Percentiles rank a stretch among this genome's conserved stretches.
These are phyloP conservation scores for Aptenodytes forsteri DNA, from an alignment of 2,113 vertebrate species.

Conservation along the genomic window DNA sequence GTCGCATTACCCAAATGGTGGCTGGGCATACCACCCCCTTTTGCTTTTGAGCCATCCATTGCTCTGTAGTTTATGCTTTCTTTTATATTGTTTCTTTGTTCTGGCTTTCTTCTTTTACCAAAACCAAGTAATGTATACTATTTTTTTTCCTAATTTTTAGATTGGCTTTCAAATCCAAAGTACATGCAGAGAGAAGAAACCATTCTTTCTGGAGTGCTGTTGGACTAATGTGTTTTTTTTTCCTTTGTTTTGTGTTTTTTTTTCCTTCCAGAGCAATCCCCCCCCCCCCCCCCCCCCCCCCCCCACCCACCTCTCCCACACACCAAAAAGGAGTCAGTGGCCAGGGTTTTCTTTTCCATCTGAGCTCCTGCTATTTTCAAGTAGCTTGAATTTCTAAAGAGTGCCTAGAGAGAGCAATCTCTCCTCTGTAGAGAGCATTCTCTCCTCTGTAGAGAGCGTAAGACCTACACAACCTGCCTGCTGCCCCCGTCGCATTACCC, in stretches of 20 bases:
- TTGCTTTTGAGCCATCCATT: not conserved
- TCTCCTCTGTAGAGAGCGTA: not conserved
- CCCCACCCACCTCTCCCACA: too few relatives aligned
- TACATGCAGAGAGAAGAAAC: not conserved
- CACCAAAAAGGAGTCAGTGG: not conserved
- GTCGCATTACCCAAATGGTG: not conserved
- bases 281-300: too few relatives aligned
- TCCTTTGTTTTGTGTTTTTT: not conserved
- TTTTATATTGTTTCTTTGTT: not conserved
- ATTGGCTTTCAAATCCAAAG: not conserved
- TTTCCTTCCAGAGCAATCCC: too few relatives aligned
- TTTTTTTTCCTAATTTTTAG: not conserved
- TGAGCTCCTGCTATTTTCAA: not conserved
- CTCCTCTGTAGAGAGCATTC: not conserved
- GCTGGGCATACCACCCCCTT: not conserved
- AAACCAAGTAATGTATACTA: not conserved
- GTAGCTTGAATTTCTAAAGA: not conserved
- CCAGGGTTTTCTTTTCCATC: not conserved
- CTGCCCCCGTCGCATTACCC: fast-evolving
- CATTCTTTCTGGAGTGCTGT: not conserved
- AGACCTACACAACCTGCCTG: not conserved
- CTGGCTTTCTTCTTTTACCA: not conserved
- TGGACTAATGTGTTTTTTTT: fast-evolving
- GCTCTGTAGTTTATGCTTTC: not conserved
- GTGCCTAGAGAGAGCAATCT: not conserved